A percentile compares a stretch with the other conserved stretches of the same genome.
Conservation (phyloP, 1,140 invertebrate genomes). For the Bombus superbus region DNA sequence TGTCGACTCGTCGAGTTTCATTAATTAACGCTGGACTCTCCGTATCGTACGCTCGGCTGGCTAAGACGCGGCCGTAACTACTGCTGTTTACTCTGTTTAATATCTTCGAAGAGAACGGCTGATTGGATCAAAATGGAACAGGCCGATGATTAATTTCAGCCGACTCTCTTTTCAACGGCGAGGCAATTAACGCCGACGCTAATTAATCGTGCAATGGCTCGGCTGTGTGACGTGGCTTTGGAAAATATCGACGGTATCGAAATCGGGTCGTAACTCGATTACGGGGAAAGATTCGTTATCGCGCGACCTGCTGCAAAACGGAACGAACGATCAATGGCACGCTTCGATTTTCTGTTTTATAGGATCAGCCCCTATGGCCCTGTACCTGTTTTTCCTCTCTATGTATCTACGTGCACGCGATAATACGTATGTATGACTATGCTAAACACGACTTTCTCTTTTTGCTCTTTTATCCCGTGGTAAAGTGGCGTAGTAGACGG, state of each 20-base stretch:
- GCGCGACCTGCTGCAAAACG: background rate
- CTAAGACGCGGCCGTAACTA: constrained; percentile 8
- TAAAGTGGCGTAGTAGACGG: background rate
- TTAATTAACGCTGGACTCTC: constrained; percentile 35
- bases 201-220: constrained; percentile 21
- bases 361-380: background rate
- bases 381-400: background rate
- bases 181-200: constrained; percentile 1
- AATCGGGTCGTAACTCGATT: constrained; percentile 20
- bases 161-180: background rate
- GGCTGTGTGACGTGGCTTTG: background rate
- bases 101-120: background rate
- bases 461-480: background rate
- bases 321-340: background rate
- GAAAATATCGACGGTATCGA: constrained; percentile 7
- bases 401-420: too few relatives aligned
- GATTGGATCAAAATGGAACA: background rate
- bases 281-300: constrained; percentile 7
- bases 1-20: background rate
- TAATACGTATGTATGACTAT: background rate
- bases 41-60: too few relatives aligned
- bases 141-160: constrained; percentile 25
- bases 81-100: background rate
- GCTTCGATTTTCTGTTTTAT: background rate
- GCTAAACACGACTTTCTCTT: background rate